Percentiles rank a stretch among this genome's conserved stretches.
Evolutionary conservation across 2,797 vertebrate genomes (phyloP).

Genomic region (Enteromius anoplus): DNA sequence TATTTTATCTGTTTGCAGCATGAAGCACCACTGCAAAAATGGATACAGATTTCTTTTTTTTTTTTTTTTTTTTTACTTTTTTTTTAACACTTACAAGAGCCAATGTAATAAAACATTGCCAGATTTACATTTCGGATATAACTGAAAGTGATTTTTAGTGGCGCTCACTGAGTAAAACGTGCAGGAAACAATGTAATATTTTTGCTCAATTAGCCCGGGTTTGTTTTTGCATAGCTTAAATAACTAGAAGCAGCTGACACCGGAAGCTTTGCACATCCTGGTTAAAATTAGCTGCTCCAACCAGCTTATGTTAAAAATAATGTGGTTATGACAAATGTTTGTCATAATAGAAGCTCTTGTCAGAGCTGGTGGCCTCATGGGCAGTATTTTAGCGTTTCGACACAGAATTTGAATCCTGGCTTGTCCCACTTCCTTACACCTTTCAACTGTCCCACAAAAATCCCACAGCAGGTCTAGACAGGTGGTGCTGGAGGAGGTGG

Average conservation of each 20-base stretch:
- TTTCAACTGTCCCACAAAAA: background rate
- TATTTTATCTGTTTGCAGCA: background rate
- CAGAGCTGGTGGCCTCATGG: background rate
- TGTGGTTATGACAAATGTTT: background rate
- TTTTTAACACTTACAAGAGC: background rate
- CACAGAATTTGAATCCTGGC: background rate
- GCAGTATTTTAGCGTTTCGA: background rate
- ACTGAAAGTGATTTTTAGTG: background rate
- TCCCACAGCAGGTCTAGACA: background rate
- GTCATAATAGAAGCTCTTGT: background rate
- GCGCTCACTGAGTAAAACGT: background rate
- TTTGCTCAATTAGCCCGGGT: background rate
- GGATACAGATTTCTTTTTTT: background rate
- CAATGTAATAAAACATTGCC: background rate
- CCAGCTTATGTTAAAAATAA: background rate
- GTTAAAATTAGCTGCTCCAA: background rate
- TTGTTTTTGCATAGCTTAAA: background rate
- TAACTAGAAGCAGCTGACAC: background rate
- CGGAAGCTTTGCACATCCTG: background rate
- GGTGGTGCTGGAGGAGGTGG: conserved; percentile 7
- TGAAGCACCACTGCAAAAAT: background rate
- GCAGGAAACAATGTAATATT: background rate
- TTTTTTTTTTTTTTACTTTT: too few relatives aligned
- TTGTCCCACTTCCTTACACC: background rate
- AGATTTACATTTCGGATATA: background rate